phyloP scores from a whole-genome alignment of 2,797 vertebrate species.

The Lacerta viridis region DNA sequence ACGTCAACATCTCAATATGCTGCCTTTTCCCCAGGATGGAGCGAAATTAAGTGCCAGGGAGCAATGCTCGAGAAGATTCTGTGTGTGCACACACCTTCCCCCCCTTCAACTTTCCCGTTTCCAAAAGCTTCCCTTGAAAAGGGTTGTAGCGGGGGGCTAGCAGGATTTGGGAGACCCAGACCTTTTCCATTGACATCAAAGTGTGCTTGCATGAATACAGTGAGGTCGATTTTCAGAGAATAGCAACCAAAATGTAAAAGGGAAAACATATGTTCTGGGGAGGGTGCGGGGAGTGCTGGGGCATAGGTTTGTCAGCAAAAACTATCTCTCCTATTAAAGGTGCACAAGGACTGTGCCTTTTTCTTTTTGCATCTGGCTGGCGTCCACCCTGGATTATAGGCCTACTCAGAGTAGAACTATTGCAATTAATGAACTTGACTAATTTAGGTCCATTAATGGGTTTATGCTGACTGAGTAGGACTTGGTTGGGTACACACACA shows the following conservation, averaged over 20 bases:
- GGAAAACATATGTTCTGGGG: conserved; percentile 30
- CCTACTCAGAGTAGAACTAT: too few relatives aligned
- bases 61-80: conserved; percentile 63
- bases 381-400: too few relatives aligned
- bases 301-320: not conserved
- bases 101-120: not conserved
- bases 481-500: too few relatives aligned
- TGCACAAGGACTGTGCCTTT: too few relatives aligned
- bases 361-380: too few relatives aligned
- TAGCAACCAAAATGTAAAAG: conserved; percentile 46
- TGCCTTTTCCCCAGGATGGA: conserved; percentile 78
- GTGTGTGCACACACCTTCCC: conserved; percentile 5
- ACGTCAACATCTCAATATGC: conserved; percentile 74
- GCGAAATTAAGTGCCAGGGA: conserved; percentile 55
- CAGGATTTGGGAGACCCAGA: conserved; percentile 64
- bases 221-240: too few relatives aligned
- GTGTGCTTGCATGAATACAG: conserved; percentile 73
- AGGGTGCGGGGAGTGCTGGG: not conserved
- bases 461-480: too few relatives aligned
- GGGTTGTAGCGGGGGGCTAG: conserved; percentile 20
- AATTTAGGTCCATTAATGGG: too few relatives aligned
- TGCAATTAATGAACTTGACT: too few relatives aligned
- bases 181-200: conserved; percentile 67
- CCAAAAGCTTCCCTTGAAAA: conserved; percentile 51
- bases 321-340: too few relatives aligned